Percentiles rank a stretch among this genome's conserved stretches.
These are phyloP conservation scores for Rhinoptilus africanus DNA, from an alignment of 2,113 vertebrate species.

Conservation along the genomic window DNA sequence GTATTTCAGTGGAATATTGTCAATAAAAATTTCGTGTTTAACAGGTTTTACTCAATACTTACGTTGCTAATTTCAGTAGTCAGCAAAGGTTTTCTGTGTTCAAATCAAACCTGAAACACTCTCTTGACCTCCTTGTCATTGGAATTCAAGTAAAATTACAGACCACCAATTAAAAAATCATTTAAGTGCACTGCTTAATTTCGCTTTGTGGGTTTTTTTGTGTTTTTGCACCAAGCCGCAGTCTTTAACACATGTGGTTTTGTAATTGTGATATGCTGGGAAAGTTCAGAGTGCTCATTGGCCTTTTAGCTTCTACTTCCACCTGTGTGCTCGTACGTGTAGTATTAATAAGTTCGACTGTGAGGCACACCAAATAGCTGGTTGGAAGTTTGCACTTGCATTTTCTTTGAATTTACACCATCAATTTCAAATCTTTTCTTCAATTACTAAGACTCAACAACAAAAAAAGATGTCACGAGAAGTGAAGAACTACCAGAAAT, in stretches of 20 bases:
- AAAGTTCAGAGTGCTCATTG: conserved; percentile 30
- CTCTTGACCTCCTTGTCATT: not conserved
- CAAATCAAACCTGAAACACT: not conserved
- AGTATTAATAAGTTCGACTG: not conserved
- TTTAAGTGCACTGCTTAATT: conserved; percentile 30
- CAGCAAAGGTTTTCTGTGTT: not conserved
- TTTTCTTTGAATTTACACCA: not conserved
- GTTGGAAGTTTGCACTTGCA: not conserved
- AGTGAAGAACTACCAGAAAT: not conserved
- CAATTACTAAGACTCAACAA: not conserved
- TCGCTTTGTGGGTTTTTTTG: not conserved
- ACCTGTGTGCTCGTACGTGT: not conserved
- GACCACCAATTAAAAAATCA: conserved; percentile 30
- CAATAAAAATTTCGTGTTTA: not conserved
- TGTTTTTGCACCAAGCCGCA: not conserved
- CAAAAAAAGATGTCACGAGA: not conserved
- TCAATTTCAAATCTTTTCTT: not conserved
- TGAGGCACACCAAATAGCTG: not conserved
- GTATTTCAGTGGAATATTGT: not conserved
- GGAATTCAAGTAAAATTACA: conserved; percentile 31
- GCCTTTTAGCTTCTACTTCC: conserved; percentile 27
- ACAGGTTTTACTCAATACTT: not conserved
- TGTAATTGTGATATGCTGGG: conserved; percentile 46
- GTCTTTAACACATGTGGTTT: conserved; percentile 44
- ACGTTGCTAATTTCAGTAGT: conserved; percentile 5